Evolutionary conservation across 2,888 invertebrate genomes (phyloP).

Genomic region (Aporophyla nigra): DNA sequence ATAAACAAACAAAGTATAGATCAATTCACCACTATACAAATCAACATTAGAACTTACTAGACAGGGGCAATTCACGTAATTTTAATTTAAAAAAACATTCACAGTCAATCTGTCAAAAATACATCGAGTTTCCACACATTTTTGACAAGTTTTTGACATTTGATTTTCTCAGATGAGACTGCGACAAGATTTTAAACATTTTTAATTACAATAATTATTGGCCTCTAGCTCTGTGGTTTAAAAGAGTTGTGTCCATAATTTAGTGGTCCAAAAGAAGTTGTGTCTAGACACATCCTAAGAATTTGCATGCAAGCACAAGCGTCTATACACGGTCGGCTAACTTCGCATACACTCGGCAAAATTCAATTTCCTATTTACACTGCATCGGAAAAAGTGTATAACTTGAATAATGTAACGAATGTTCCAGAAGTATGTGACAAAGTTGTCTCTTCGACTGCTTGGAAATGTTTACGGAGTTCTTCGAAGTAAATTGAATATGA

Average conservation of each 20-base stretch:
- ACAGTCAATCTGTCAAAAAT: no score
- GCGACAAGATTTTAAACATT: no score
- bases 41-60: background rate
- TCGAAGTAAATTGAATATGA: slow-evolving; percentile 61
- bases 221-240: no score
- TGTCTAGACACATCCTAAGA: slow-evolving; percentile 31
- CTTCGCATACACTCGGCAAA: slow-evolving; percentile 67
- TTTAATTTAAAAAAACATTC: no score
- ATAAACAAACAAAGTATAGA: no score
- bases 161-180: no score
- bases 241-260: background rate
- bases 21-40: background rate
- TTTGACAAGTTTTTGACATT: no score
- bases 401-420: slow-evolving; percentile 75
- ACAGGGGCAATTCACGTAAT: no score
- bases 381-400: slow-evolving; percentile 72
- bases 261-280: background rate
- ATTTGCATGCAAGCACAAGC: slow-evolving; percentile 35
- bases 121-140: no score
- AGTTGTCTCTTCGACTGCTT: slow-evolving; percentile 44
- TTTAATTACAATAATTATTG: no score
- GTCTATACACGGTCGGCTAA: slow-evolving; percentile 66
- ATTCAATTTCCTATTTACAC: slow-evolving; percentile 72
- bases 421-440: slow-evolving; percentile 64
- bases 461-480: slow-evolving; percentile 29